Conservation (phyloP, 2,797 vertebrate species). For the Florisuga fusca region DNA sequence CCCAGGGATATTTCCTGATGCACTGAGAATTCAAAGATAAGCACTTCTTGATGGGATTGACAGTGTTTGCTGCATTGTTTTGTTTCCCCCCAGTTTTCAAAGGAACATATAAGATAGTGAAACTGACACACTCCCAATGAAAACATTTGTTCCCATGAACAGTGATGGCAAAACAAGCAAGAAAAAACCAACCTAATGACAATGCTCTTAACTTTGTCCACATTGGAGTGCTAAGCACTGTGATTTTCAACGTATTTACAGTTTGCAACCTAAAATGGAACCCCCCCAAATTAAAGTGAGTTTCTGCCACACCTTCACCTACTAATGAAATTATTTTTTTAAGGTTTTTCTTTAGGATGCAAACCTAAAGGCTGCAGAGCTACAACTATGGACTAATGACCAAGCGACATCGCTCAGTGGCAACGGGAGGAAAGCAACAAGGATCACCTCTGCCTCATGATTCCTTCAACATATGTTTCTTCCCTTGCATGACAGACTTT, state of each 20-base stretch:
- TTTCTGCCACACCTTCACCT: not conserved
- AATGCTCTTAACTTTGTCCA: not conserved
- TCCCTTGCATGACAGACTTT: conserved; percentile 60
- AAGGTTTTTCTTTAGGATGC: not conserved
- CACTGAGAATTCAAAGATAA: conserved; percentile 4
- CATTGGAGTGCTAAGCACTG: not conserved
- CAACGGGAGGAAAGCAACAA: conserved; percentile 78
- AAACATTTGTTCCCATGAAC: not conserved
- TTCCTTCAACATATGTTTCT: conserved; percentile 66
- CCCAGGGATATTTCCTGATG: conserved; percentile 24
- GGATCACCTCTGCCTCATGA: conserved; percentile 67
- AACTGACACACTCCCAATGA: not conserved
- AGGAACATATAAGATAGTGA: not conserved
- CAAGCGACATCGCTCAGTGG: conserved; percentile 41
- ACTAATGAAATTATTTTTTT: not conserved
- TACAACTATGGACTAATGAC: not conserved
- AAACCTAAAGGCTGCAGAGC: not conserved
- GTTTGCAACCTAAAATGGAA: not conserved
- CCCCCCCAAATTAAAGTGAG: rapidly evolving
- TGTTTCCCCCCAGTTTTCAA: conserved; percentile 4
- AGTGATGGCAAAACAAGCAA: not conserved
- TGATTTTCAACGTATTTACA: not conserved
- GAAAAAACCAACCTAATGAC: not conserved
- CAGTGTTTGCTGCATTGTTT: not conserved
- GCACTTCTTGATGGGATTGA: not conserved